Base-by-base conservation (phyloP, 1,140 invertebrate species). In the Antheraea pernyi region DNA sequence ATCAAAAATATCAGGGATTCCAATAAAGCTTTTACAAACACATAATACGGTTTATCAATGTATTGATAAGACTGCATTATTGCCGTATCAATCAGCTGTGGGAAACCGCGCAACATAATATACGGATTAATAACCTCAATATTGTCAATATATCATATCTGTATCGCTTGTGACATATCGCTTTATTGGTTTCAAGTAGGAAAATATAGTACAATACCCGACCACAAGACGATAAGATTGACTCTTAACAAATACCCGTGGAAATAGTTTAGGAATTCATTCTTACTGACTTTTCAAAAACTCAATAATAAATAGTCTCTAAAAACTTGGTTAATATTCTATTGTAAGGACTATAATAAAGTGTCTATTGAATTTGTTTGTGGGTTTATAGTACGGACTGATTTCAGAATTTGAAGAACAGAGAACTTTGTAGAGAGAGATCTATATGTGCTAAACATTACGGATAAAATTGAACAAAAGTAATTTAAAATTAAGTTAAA, bases 101-200 rank as follows among this genome's bases (percentile, higher is more conserved):
- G 46, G 46, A 53, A 53, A 53, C 46, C 46, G 46, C 46, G 46
- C 46, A 53, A 53, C 16, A 53, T 53, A 53, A 53, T 53, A 53
- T 16, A 53, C 4, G 16, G 46, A 53, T 53, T 53, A 53, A 53
- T 53, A 53, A 53, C 46, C 46, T 53, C 46, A 53, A 53, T 16
- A 53, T 53, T 13, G 9, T 53, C 46, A 53, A 53, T 16, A 53
- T 53, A 16, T 53, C 7, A 53, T 53, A 53, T 53, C 46, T 53
- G 46, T 53, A 53, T 53, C 46, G 46, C 46, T 53, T 53, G 46
- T 53, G 46, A 53, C 46, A 53, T 53, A 53, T 53, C 46, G 46
- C 46, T 53, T 53, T 53, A 53, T 53, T 53, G 46, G 46, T 53
- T 53, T 53, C 11, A 53, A 53, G 46, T 53, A 53, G 46, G 11